These are phyloP conservation scores for Junonia oenone DNA, from an alignment of 2,888 invertebrate genomes.

Conservation along the genomic window DNA sequence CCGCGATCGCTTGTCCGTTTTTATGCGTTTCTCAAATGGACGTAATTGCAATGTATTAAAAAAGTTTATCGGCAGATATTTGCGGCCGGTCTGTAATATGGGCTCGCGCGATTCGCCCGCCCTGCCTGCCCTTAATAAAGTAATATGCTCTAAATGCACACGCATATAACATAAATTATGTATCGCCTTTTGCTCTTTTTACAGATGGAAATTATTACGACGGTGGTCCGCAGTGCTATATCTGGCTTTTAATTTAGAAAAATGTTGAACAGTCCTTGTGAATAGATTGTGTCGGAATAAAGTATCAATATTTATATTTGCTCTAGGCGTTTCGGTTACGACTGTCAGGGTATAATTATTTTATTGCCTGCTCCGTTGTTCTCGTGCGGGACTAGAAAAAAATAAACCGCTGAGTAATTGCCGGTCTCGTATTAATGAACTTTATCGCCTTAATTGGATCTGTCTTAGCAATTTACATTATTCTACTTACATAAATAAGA, in stretches of 20 bases:
- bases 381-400: slow-evolving; percentile 22
- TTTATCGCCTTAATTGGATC: slow-evolving; percentile 45
- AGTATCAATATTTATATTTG: slow-evolving; percentile 56
- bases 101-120: slow-evolving; percentile 58
- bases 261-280: slow-evolving; percentile 54
- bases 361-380: slow-evolving; percentile 24
- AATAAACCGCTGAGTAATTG: slow-evolving; percentile 28
- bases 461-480: slow-evolving; percentile 42
- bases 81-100: slow-evolving; percentile 48
- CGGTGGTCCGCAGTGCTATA: slow-evolving; percentile 68
- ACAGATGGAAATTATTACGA: slow-evolving; percentile 68
- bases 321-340: slow-evolving; percentile 53
- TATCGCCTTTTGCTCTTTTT: slow-evolving; percentile 66
- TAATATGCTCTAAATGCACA: slow-evolving; percentile 76
- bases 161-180: slow-evolving; percentile 75
- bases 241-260: slow-evolving; percentile 68
- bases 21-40: slow-evolving; percentile 63
- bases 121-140: slow-evolving; percentile 73
- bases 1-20: slow-evolving; percentile 51
- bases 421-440: slow-evolving; percentile 34
- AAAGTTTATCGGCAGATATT: slow-evolving; percentile 61
- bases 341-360: slow-evolving; percentile 33
- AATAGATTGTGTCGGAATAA: slow-evolving; percentile 45
- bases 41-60: slow-evolving; percentile 70
- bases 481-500: slow-evolving; percentile 45